Conservation (phyloP, 2,888 invertebrate genomes). For the Platypus cylindrus region DNA sequence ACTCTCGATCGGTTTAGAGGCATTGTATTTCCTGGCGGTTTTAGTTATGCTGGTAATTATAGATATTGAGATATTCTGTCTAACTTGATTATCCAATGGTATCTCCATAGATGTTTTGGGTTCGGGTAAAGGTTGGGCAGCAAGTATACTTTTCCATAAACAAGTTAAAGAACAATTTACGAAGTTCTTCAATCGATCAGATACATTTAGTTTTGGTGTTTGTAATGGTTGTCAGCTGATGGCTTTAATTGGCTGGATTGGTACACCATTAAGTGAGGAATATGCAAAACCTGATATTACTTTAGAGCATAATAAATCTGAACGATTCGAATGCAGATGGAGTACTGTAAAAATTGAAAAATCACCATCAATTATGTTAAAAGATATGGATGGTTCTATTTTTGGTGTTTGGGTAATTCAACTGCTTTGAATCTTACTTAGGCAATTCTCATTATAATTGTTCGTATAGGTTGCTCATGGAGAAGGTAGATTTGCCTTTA, state of each 20-base stretch:
- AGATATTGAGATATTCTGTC: conserved; percentile 13
- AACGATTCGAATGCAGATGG: conserved; percentile 68
- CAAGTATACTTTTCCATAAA: conserved; percentile 72
- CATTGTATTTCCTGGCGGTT: conserved; percentile 93
- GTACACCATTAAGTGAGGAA: conserved; percentile 33
- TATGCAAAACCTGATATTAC: conserved; percentile 45
- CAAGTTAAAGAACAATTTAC: conserved; percentile 63
- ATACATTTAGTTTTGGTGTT: conserved; percentile 94
- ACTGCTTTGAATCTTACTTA: not conserved
- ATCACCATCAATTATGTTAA: conserved; percentile 71
- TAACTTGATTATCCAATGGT: too few relatives aligned
- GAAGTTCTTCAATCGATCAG: conserved; percentile 53
- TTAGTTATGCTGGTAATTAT: conserved; percentile 93
- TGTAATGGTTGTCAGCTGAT: conserved; percentile 98
- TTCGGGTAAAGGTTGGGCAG: conserved; percentile 97
- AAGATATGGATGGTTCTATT: conserved; percentile 74
- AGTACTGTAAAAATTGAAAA: conserved; percentile 44
- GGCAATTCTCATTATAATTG: too few relatives aligned
- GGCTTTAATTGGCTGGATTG: conserved; percentile 87
- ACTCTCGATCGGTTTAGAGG: conserved; percentile 74
- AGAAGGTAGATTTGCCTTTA: conserved; percentile 69
- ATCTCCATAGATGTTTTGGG: conserved; percentile 70
- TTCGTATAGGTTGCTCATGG: conserved; percentile 70
- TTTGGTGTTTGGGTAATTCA: conserved; percentile 72
- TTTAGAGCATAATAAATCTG: conserved; percentile 77